A percentile compares a stretch with the other conserved stretches of the same genome.
Evolutionary conservation across 2,888 invertebrate genomes (phyloP).

Genomic region (Scaptomyza polygonia): DNA sequence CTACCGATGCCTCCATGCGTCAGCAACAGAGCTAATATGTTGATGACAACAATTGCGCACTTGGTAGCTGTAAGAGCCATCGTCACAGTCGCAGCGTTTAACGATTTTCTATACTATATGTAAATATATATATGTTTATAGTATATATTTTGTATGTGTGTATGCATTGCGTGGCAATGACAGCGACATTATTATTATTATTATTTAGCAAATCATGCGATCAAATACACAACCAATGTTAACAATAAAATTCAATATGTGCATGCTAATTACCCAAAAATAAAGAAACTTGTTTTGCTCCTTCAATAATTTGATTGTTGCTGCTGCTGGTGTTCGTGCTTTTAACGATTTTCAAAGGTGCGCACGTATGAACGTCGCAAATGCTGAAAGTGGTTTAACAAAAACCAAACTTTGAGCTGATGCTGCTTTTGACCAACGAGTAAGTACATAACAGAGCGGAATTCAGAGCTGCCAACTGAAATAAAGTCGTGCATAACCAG

Average conservation of each 20-base stretch:
- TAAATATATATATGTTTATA: neutral
- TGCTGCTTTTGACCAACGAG: too few relatives aligned
- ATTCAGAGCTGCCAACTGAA: too few relatives aligned
- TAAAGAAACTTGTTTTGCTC: conserved; percentile 64
- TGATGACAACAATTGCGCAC: conserved; percentile 57
- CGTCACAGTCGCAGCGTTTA: conserved; percentile 38
- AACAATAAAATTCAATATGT: conserved; percentile 52
- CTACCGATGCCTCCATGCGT: conserved; percentile 43
- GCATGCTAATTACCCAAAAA: conserved; percentile 67
- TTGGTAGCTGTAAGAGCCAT: conserved; percentile 48
- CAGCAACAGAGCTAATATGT: conserved; percentile 56
- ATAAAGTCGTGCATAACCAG: too few relatives aligned
- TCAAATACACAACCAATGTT: conserved; percentile 20
- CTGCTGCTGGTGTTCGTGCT: conserved; percentile 7
- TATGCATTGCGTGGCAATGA: neutral
- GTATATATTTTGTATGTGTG: conserved; percentile 6
- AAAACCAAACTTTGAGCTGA: conserved; percentile 20
- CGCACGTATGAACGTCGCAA: conserved; percentile 6
- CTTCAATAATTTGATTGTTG: conserved; percentile 11
- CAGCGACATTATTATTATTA: conserved; percentile 16
- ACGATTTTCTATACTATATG: conserved; percentile 51
- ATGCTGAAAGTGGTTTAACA: conserved; percentile 19
- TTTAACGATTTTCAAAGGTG: conserved; percentile 11
- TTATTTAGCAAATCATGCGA: conserved; percentile 46
- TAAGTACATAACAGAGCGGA: too few relatives aligned